Conservation (phyloP, 2,113 vertebrate species). For the cattle (Bos taurus) region DNA sequence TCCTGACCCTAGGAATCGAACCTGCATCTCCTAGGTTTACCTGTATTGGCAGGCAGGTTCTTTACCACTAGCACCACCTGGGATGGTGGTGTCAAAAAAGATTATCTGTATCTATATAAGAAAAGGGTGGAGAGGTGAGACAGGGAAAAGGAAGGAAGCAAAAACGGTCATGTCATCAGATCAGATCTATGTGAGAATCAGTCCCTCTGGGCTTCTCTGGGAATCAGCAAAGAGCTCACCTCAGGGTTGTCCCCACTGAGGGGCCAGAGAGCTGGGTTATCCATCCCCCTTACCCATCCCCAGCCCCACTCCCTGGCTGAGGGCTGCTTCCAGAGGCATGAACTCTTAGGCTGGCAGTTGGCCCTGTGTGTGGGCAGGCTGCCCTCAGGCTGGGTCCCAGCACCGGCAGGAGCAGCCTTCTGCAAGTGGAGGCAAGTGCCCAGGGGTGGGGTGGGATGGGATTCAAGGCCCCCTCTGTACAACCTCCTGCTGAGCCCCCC, state of each 20-base stretch:
- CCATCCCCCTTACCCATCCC: neutral
- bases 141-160: neutral
- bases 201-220: neutral
- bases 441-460: too few species aligned
- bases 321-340: neutral
- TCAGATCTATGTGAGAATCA: neutral
- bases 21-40: neutral
- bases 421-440: accelerated
- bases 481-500: too few species aligned
- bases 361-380: neutral
- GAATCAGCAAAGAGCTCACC: neutral
- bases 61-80: neutral
- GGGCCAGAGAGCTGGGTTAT: neutral
- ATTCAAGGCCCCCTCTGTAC: neutral
- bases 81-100: neutral
- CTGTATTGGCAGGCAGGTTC: neutral
- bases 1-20: neutral
- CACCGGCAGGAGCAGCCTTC: neutral
- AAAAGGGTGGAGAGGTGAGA: neutral
- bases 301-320: neutral
- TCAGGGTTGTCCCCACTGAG: neutral
- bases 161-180: neutral
- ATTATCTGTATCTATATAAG: neutral
- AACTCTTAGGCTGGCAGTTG: neutral
- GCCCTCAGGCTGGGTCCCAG: neutral